These are phyloP conservation scores for Alethe diademata DNA, from an alignment of 2,113 vertebrate species.

Conservation along the genomic window DNA sequence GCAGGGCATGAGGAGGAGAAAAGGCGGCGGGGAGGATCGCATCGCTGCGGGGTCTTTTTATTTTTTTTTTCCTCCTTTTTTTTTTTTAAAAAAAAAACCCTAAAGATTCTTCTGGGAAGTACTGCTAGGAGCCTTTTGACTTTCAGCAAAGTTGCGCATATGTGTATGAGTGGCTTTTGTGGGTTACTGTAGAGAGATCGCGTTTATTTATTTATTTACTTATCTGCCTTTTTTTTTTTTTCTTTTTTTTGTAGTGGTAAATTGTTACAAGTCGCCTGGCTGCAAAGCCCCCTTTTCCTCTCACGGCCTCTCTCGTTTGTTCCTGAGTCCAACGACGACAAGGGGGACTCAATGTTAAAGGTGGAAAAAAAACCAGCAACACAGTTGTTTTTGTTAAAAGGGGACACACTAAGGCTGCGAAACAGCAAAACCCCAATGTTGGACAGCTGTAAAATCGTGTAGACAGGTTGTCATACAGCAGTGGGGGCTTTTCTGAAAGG, in stretches of 20 bases:
- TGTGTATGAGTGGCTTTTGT: neutral
- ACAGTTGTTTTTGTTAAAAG: conserved; percentile 71
- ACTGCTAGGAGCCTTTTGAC: neutral
- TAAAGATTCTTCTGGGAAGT: neutral
- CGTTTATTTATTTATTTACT: neutral
- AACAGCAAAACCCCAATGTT: conserved; percentile 86
- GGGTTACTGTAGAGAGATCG: neutral
- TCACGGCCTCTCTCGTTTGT: conserved; percentile 6
- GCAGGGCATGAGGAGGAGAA: neutral
- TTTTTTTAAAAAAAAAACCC: too few species aligned
- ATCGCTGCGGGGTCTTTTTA: neutral
- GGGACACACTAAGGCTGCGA: conserved; percentile 78
- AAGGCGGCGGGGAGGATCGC: neutral
- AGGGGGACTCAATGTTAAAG: conserved; percentile 51
- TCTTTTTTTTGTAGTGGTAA: neutral
- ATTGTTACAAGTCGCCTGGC: neutral
- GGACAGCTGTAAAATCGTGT: conserved; percentile 90
- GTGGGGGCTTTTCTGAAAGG: conserved; percentile 86
- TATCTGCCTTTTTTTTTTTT: neutral
- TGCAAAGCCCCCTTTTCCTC: neutral
- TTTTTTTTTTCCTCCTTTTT: too few species aligned
- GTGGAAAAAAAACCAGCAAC: conserved; percentile 18
- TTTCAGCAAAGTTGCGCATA: neutral
- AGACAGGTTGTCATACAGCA: conserved; percentile 92
- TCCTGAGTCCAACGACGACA: conserved; percentile 9